phyloP scores from a whole-genome alignment of 1,140 invertebrate genomes.

The Drosophila saltans region DNA sequence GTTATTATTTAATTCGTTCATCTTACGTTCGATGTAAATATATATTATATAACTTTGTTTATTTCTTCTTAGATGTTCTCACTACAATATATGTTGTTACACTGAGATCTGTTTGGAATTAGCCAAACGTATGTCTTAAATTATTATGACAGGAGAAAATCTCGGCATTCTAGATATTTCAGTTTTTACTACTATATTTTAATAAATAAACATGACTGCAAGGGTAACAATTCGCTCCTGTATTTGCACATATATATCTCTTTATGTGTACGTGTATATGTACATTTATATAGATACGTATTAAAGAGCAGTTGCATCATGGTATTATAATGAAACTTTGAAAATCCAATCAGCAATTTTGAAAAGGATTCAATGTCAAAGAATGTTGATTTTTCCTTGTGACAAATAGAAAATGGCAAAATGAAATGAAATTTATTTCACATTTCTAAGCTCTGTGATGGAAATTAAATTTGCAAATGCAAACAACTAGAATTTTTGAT shows the following conservation, averaged over 20 bases:
- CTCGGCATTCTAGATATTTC: background rate
- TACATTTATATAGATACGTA: background rate
- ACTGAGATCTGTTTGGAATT: background rate
- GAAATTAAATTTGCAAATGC: conserved; percentile 3
- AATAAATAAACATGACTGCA: too few relatives aligned
- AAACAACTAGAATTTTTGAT: conserved; percentile 8
- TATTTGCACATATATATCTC: background rate
- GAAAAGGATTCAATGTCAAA: background rate
- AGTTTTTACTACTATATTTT: too few relatives aligned
- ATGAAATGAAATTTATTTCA: conserved; percentile 39
- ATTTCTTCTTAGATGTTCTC: background rate
- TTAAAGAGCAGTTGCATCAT: background rate
- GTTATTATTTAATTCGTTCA: too few relatives aligned
- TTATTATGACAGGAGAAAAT: background rate
- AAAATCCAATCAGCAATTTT: conserved; percentile 41
- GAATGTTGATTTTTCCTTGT: conserved; percentile 6
- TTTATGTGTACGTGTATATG: background rate
- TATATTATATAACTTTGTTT: background rate
- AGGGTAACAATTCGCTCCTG: background rate
- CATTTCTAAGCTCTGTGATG: conserved; percentile 25
- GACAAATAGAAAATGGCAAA: conserved; percentile 24
- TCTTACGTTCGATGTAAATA: background rate
- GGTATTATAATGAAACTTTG: background rate
- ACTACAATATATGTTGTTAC: background rate
- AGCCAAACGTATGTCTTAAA: background rate